Evolutionary conservation across 2,797 vertebrate genomes (phyloP), one percentile per base, ranked within the genome.

Genomic region (Sternarchorhynchus goeldii): DNA sequence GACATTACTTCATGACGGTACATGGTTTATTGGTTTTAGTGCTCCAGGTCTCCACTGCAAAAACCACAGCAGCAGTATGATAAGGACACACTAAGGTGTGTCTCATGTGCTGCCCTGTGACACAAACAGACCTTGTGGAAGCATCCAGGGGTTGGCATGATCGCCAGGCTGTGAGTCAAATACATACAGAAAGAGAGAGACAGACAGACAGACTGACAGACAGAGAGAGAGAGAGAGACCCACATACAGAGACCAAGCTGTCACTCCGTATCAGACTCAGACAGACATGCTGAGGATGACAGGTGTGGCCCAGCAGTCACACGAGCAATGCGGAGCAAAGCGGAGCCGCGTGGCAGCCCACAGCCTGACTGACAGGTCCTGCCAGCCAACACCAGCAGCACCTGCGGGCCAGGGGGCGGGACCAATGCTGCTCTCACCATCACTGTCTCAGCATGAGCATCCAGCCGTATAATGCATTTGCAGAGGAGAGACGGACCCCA

Each of bases 241-340:
- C 20, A 60, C 32, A 67, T 34, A 66, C 32, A 60, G 0, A 65
- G 29, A 53, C 21, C 41, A 56, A 77, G 39, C 78, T 82, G 82
- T 74, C 81, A 62, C 71, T 79, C 62, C 70, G 39, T 75, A 79
- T 84, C 70, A 72, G 60, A 75, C 57, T 81, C 64, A 79, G 76
- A 68, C 76, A 77, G 78, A 75, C 76, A 75, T 66, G 76, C 62
- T 79, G 45, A 75, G 74, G 85, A 79, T 93, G 92, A 92, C 92
- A 92, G 91, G 90, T 92, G 89, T 91, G 90, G 86, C 87, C 90
- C 87, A 69, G 89, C 89, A 90, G 90, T 91, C 91, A 92, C 85
- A 69, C 90, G 86, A 83, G 73, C 71, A 59, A 21, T 45, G 73
- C 78, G 53, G 70, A 62, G 62, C 65, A 73, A 86, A 82, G 69